These are phyloP conservation scores for Dichetophora obliterata DNA, from an alignment of 2,888 invertebrate genomes.

Conservation along the genomic window DNA sequence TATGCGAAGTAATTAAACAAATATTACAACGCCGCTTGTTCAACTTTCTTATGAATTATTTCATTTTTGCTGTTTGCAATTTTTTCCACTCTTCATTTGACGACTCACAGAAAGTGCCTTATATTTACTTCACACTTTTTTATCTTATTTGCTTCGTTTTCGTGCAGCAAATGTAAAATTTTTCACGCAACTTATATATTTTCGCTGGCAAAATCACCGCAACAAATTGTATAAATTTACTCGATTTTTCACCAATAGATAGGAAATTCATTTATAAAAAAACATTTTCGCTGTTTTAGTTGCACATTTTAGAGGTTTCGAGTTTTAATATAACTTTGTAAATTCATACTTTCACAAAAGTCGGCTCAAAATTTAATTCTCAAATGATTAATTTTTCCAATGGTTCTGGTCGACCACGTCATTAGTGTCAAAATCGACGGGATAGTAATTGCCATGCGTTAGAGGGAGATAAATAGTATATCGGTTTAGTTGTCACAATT, in stretches of 20 bases:
- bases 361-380: conserved; percentile 24
- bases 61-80: conserved; percentile 22
- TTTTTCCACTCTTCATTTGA: conserved; percentile 8
- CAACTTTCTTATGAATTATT: conserved; percentile 2
- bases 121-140: conserved; percentile 8
- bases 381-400: conserved; percentile 7
- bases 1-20: neutral
- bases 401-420: conserved; percentile 32
- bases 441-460: neutral
- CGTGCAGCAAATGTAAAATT: conserved; percentile 8
- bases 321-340: conserved; percentile 10
- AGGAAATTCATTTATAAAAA: neutral
- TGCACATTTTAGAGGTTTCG: neutral
- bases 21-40: neutral
- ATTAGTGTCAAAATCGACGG: conserved; percentile 28
- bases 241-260: neutral
- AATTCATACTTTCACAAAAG: neutral
- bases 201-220: neutral
- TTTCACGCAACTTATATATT: conserved; percentile 18
- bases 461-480: neutral
- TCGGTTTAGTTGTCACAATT: neutral
- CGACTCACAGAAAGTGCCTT: neutral
- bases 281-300: conserved; percentile 8
- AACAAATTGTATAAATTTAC: neutral
- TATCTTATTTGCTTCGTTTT: conserved; percentile 8